phyloP scores from a whole-genome alignment of 1,140 invertebrate species.

The Micrasema minimum region DNA sequence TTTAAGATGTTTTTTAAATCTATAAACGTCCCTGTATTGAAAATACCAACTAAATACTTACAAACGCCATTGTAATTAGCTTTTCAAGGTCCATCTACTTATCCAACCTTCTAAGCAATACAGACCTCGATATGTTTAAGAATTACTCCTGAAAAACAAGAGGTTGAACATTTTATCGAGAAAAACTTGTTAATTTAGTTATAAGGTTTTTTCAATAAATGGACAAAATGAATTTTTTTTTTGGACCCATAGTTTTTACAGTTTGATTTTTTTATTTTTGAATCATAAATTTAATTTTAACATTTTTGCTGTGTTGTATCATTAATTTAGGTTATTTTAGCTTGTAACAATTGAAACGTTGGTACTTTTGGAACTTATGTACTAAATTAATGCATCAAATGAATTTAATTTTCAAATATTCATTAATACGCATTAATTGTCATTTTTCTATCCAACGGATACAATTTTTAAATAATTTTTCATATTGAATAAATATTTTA shows the following conservation, averaged over 20 bases:
- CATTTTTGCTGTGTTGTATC: background rate
- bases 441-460: conserved; percentile 1
- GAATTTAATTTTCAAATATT: background rate
- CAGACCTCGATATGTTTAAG: background rate
- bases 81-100: background rate
- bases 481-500: conserved; percentile 30
- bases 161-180: background rate
- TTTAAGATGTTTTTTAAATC: background rate
- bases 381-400: conserved; percentile 16
- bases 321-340: conserved; percentile 1
- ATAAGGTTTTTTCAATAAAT: background rate
- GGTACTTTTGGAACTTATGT: conserved; percentile 20
- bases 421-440: conserved; percentile 5
- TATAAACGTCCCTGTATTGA: background rate
- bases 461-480: conserved; percentile 8
- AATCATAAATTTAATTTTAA: background rate
- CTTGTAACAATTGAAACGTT: conserved; percentile 3
- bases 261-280: background rate
- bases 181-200: background rate
- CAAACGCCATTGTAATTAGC: background rate
- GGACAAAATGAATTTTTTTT: background rate
- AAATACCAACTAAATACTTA: background rate
- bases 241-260: background rate
- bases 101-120: background rate
- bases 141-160: too few species aligned